A percentile compares a stretch with the other conserved stretches of the same genome.
phyloP scores from a whole-genome alignment of 1,140 invertebrate genomes.

The Aphaenogaster ashmeadi region DNA sequence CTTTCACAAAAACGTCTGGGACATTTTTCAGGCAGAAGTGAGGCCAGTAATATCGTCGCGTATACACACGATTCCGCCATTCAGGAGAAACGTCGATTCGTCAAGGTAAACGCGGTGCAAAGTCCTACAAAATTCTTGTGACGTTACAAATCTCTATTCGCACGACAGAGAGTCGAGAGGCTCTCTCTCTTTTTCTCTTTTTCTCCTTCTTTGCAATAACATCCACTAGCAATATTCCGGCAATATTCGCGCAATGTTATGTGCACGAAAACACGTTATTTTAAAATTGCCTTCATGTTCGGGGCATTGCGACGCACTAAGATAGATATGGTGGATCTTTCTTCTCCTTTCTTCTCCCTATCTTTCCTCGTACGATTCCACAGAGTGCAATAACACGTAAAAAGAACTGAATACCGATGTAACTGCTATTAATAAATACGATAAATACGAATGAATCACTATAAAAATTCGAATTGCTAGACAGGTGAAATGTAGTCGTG shows the following conservation, averaged over 20 bases:
- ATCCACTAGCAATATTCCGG: neutral
- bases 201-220: neutral
- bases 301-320: neutral
- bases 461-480: neutral
- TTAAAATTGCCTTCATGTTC: neutral
- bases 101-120: slow-evolving; percentile 44
- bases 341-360: neutral
- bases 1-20: slow-evolving; percentile 21
- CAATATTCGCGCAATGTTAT: neutral
- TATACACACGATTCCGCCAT: neutral
- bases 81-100: slow-evolving; percentile 2
- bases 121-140: slow-evolving; percentile 38
- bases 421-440: neutral
- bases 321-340: neutral
- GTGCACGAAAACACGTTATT: neutral
- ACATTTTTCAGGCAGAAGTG: neutral
- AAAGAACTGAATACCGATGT: neutral
- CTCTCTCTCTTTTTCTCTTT: neutral
- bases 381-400: neutral
- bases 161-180: too few species aligned
- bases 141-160: slow-evolving; percentile 16
- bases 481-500: neutral
- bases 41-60: neutral
- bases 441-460: slow-evolving; percentile 4
- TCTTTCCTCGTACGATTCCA: neutral